Evolutionary conservation across 2,797 vertebrate species (phyloP).

Genomic region (Toxotes lorentzi): DNA sequence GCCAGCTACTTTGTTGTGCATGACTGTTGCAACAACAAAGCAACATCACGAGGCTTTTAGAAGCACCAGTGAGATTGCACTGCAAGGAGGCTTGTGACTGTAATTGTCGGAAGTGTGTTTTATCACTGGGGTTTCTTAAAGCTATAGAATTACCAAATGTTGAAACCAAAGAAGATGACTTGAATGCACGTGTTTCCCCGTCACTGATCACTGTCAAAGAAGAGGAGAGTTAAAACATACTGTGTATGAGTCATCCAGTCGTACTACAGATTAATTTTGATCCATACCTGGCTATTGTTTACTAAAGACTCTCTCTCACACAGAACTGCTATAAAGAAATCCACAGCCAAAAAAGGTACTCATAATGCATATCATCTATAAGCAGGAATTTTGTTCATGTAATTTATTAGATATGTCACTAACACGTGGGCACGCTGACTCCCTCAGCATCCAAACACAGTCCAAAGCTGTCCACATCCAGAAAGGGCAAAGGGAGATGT

Average conservation of each 20-base stretch:
- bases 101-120: slow-evolving; percentile 35
- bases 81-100: slow-evolving; percentile 4
- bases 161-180: neutral
- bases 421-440: neutral
- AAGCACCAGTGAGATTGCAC: neutral
- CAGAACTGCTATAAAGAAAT: slow-evolving; percentile 48
- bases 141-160: slow-evolving; percentile 24
- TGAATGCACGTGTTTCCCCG: neutral
- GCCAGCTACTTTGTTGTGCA: neutral
- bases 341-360: slow-evolving; percentile 48
- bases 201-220: neutral
- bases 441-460: slow-evolving; percentile 36
- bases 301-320: slow-evolving; percentile 4
- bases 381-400: neutral
- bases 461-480: slow-evolving; percentile 45
- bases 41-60: neutral
- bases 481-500: slow-evolving; percentile 28
- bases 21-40: too few relatives aligned
- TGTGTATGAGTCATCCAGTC: neutral
- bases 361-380: neutral
- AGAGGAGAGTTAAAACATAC: neutral
- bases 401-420: slow-evolving; percentile 1
- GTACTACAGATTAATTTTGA: neutral
- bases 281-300: slow-evolving; percentile 1
- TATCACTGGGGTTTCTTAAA: slow-evolving; percentile 51